Evolutionary conservation across 1,140 invertebrate species (phyloP).

Genomic region (Glossosoma conforme): DNA sequence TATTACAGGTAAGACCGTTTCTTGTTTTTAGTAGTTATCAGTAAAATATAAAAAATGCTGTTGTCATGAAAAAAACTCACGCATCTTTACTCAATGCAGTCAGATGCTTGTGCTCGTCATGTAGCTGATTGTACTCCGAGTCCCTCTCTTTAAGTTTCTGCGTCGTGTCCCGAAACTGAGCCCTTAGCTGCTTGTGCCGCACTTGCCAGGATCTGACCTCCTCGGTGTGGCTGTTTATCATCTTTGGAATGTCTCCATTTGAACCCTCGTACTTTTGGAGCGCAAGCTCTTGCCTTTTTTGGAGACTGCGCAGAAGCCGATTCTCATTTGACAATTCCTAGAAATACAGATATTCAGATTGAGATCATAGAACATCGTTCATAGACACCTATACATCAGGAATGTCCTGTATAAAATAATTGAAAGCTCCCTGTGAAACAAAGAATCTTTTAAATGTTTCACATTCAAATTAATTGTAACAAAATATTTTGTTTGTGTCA

Average conservation of each 20-base stretch:
- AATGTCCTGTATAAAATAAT: too few relatives aligned
- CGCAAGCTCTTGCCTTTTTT: slow-evolving; percentile 71
- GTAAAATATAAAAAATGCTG: background rate
- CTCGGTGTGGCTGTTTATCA: slow-evolving; percentile 68
- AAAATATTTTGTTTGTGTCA: too few relatives aligned
- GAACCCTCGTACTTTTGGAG: slow-evolving; percentile 66
- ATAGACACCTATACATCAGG: too few relatives aligned
- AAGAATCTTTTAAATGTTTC: too few relatives aligned
- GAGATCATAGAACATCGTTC: too few relatives aligned
- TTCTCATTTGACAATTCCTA: slow-evolving; percentile 72
- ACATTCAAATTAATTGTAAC: too few relatives aligned
- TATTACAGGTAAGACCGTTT: too few relatives aligned
- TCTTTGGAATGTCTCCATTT: slow-evolving; percentile 67
- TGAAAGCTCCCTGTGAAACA: too few relatives aligned
- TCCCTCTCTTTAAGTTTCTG: slow-evolving; percentile 64
- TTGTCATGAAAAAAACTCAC: slow-evolving; percentile 34
- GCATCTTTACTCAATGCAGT: slow-evolving; percentile 64
- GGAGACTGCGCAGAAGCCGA: slow-evolving; percentile 62
- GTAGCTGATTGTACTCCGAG: slow-evolving; percentile 56
- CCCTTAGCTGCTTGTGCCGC: slow-evolving; percentile 62
- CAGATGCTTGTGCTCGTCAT: slow-evolving; percentile 64
- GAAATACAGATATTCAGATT: slow-evolving; percentile 10
- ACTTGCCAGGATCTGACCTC: slow-evolving; percentile 67
- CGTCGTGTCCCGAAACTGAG: slow-evolving; percentile 55
- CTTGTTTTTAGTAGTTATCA: background rate